phyloP scores from a whole-genome alignment of 2,888 invertebrate species.

The Operophtera brumata region DNA sequence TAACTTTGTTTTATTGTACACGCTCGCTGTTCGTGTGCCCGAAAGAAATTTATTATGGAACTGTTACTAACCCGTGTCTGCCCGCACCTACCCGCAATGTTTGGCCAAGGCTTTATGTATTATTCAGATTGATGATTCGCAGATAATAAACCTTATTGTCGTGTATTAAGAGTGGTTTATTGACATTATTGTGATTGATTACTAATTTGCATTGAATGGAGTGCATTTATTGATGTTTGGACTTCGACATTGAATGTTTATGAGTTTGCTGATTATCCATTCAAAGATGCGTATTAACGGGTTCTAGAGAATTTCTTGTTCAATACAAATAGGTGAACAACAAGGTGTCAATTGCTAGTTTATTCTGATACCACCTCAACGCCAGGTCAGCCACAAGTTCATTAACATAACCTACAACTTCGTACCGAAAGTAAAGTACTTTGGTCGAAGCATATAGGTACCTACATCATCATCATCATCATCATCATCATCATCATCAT shows the following conservation, averaged over 20 bases:
- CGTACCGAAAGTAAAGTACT: too few relatives aligned
- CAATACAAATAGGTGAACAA: neutral
- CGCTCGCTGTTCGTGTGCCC: too few relatives aligned
- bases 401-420: too few relatives aligned
- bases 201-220: slow-evolving; percentile 34
- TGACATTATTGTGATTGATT: slow-evolving; percentile 37
- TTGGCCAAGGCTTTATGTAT: slow-evolving; percentile 8
- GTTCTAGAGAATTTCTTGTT: neutral
- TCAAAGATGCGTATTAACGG: slow-evolving; percentile 12
- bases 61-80: too few relatives aligned
- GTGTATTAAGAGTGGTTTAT: slow-evolving; percentile 33
- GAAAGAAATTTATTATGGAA: too few relatives aligned
- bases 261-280: slow-evolving; percentile 15
- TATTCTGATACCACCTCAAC: neutral
- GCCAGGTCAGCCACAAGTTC: neutral
- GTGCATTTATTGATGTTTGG: slow-evolving; percentile 30
- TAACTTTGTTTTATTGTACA: too few relatives aligned
- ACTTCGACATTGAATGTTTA: slow-evolving; percentile 12
- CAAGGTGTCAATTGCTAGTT: slow-evolving; percentile 1
- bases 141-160: slow-evolving; percentile 35
- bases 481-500: too few relatives aligned
- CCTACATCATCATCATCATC: too few relatives aligned
- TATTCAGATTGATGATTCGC: slow-evolving; percentile 33
- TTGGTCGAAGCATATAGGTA: too few relatives aligned
- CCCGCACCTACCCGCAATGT: neutral